Evolutionary conservation across 2,113 vertebrate genomes (phyloP).

Genomic region (Hippocampus mohnikei): DNA sequence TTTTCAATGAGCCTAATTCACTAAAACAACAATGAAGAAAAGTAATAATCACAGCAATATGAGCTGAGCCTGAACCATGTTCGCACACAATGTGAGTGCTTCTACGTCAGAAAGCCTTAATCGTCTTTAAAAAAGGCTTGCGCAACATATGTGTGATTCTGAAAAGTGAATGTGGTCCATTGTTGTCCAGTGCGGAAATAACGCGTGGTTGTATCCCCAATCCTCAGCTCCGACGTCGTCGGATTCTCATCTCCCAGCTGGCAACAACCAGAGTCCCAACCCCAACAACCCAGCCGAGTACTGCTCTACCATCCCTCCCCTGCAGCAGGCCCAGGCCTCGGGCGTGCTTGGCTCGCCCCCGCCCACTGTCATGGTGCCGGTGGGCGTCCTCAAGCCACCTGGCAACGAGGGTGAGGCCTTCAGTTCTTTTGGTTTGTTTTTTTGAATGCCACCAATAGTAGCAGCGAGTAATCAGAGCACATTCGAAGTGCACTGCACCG

Average conservation of each 20-base stretch:
- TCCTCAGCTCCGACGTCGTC: conserved; percentile 80
- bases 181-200: background rate
- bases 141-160: background rate
- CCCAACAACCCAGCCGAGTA: conserved; percentile 98
- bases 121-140: background rate
- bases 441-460: background rate
- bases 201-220: background rate
- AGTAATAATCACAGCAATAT: too few species aligned
- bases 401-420: conserved; percentile 81
- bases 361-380: conserved; percentile 98
- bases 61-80: too few species aligned
- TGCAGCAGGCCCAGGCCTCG: conserved; percentile 97
- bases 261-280: conserved; percentile 91
- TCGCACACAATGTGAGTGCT: too few species aligned
- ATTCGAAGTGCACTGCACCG: background rate
- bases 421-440: background rate
- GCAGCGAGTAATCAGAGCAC: background rate
- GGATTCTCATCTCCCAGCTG: conserved; percentile 81
- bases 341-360: conserved; percentile 93
- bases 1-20: too few species aligned
- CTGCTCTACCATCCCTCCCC: conserved; percentile 97
- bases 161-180: background rate
- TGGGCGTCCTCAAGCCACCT: conserved; percentile 92
- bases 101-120: background rate
- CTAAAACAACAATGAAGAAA: too few species aligned